A percentile compares a stretch with the other conserved stretches of the same genome.
Conservation (phyloP, 1,140 invertebrate species). For the Copidosoma floridanum region DNA sequence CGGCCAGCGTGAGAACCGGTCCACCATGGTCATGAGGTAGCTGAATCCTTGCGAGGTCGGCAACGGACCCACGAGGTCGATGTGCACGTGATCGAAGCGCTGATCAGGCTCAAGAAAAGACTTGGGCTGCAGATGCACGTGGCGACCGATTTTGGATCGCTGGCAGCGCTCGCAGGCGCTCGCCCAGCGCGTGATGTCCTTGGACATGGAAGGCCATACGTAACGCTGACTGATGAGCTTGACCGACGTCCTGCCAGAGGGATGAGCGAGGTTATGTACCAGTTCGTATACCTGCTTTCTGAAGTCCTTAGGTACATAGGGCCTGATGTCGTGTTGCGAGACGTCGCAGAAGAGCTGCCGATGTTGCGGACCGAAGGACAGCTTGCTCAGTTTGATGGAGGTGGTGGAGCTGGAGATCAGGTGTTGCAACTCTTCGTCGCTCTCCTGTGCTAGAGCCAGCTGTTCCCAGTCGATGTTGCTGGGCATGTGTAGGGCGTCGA, state of each 20-base stretch:
- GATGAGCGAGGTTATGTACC: conserved; percentile 29
- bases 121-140: conserved; percentile 32
- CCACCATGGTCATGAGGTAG: conserved; percentile 34
- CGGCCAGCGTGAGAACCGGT: conserved; percentile 34
- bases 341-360: too few relatives aligned
- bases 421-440: too few relatives aligned
- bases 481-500: too few relatives aligned
- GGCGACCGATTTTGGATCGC: conserved; percentile 32
- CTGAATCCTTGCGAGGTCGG: conserved; percentile 18
- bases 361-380: too few relatives aligned
- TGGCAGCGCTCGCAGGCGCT: conserved; percentile 38
- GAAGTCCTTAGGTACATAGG: conserved; percentile 6
- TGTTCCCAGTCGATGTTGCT: too few relatives aligned
- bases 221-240: conserved; percentile 30
- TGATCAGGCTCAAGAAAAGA: conserved; percentile 21
- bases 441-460: too few relatives aligned
- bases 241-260: conserved; percentile 24
- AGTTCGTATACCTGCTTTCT: not conserved
- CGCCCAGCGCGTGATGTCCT: conserved; percentile 39
- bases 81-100: conserved; percentile 34
- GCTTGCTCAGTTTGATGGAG: too few relatives aligned
- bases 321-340: not conserved
- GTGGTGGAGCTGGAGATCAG: too few relatives aligned
- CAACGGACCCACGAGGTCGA: conserved; percentile 26
- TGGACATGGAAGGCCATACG: conserved; percentile 38